Evolutionary conservation across 2,797 vertebrate species (phyloP).

Genomic region (Naso thynnoides): DNA sequence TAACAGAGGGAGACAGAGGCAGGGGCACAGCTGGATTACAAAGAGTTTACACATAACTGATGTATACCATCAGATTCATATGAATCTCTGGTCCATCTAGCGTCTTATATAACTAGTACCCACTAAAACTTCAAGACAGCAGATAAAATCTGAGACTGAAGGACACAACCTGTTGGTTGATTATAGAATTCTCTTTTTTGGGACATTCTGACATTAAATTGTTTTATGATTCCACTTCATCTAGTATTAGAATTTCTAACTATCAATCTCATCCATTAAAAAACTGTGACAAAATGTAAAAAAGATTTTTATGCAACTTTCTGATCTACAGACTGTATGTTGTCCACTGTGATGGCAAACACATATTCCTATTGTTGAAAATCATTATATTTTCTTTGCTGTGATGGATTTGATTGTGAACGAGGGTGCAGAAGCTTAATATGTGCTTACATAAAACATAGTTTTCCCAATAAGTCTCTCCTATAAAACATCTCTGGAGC

Average conservation of each 20-base stretch:
- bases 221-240: neutral
- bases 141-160: constrained; percentile 33
- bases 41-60: constrained; percentile 87
- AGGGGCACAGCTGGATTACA: constrained; percentile 92
- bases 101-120: constrained; percentile 57
- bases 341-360: neutral
- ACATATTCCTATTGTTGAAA: constrained; percentile 8
- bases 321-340: constrained; percentile 1
- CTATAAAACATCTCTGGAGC: constrained; percentile 79
- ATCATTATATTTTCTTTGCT: neutral
- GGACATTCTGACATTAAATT: neutral
- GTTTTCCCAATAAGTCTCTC: constrained; percentile 70
- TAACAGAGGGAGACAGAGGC: constrained; percentile 85
- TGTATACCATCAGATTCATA: constrained; percentile 92
- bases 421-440: constrained; percentile 50
- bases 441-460: constrained; percentile 69
- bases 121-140: constrained; percentile 45
- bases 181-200: neutral
- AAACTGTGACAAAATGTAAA: constrained; percentile 8
- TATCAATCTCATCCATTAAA: neutral
- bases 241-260: neutral
- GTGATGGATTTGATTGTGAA: too few relatives aligned
- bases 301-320: constrained; percentile 6
- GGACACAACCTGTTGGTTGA: constrained; percentile 14
- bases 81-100: constrained; percentile 49